Evolutionary conservation across 2,888 invertebrate species (phyloP), one percentile per base, ranked within the genome.

Genomic region (Nomada hirtipes): DNA sequence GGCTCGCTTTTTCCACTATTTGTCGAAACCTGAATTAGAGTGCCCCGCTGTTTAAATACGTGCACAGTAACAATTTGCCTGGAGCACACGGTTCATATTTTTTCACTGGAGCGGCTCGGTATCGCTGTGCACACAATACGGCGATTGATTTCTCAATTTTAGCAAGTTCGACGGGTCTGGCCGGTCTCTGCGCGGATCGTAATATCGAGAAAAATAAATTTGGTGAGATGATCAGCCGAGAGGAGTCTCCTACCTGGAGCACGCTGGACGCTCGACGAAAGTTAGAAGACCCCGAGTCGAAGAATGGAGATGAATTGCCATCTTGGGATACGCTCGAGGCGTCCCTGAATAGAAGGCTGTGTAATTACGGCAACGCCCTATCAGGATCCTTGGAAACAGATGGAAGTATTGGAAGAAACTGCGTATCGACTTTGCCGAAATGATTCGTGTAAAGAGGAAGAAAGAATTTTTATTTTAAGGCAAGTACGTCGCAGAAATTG

Each of bases 291-390:
- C 36, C 63, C 67, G 85, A 86, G 44, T 76, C 86, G 55, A 87
- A 78, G 68, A 89, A 90, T 60, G 75, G 57, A 42, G 88, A 91
- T 77, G 88, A 86, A 82, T 87, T 91, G 72, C 90, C 91, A 20
- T 91, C 91, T 26, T 92, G 92, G 92, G 91, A 91, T 50, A 81
- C 90, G 80, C 88, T 92, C 59, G 91, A 92, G 68, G 89, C 89
- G 36, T 87, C 89, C 15, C 86, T 92, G 73, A 90, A 91, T 83
- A 89, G 88, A 26, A 91, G 92, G 77, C 86, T 92, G 64, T 82
- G 87, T 61, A 88, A 87, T 73, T 90, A 89, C 82, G 90, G 89
- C 47, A 84, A 86, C 79, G 73, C 85, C 29, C 84, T 84, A 74
- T 59, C 82, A 42, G 84, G 84, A 68, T 84, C 87, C 44, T 73